A percentile compares a stretch with the other conserved stretches of the same genome.
phyloP scores from a whole-genome alignment of 1,140 invertebrate genomes.

The Euschistus heros region DNA sequence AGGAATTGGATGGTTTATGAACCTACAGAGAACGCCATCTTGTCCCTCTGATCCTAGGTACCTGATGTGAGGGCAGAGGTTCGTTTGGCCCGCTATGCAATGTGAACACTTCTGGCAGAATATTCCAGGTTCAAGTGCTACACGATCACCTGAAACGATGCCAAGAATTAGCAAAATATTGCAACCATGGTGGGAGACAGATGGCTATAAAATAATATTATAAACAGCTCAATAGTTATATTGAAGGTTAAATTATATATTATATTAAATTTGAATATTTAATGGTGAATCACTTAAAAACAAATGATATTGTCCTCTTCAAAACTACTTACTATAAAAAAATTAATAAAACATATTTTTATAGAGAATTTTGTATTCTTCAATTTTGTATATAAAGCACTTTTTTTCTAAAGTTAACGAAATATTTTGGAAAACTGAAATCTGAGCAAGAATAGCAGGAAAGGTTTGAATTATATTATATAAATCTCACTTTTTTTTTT shows the following conservation, averaged over 20 bases:
- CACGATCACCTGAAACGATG: not conserved
- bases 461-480: no score
- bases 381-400: no score
- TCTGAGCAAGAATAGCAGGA: no score
- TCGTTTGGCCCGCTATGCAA: not conserved
- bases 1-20: not conserved
- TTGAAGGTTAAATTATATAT: not conserved
- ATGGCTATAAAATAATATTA: not conserved
- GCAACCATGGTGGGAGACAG: not conserved
- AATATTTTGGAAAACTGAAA: no score
- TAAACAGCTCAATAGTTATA: not conserved
- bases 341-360: no score
- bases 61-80: not conserved
- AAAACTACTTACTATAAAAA: no score
- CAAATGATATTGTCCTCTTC: no score
- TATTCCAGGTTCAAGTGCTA: not conserved
- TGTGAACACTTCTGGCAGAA: not conserved
- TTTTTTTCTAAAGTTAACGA: no score
- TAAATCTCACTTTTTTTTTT: no score
- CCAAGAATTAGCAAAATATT: not conserved
- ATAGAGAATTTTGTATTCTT: no score
- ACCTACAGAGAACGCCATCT: not conserved
- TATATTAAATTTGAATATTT: not conserved
- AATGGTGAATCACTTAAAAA: not conserved
- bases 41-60: not conserved